Evolutionary conservation across 2,113 vertebrate species (phyloP).

Genomic region (Pimephales promelas): DNA sequence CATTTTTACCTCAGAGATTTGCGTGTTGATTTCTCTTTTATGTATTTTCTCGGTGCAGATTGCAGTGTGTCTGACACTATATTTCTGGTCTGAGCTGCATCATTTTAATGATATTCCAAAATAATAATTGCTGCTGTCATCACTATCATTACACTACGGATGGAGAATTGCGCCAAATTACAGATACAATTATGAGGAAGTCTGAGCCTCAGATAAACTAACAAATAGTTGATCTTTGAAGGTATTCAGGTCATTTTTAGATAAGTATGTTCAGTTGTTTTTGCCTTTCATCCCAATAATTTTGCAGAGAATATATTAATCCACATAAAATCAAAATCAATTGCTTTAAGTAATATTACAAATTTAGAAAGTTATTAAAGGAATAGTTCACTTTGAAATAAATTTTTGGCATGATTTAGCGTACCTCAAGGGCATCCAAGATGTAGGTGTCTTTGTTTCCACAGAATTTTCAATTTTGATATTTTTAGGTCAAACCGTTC

Average conservation of each 20-base stretch:
- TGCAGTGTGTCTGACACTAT: background rate
- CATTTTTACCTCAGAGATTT: constrained; percentile 20
- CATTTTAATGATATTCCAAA: background rate
- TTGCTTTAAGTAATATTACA: background rate
- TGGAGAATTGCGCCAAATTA: background rate
- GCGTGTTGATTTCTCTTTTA: constrained; percentile 7
- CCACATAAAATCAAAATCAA: background rate
- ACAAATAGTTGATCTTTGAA: background rate
- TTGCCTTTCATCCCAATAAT: background rate
- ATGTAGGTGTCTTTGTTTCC: too few relatives aligned
- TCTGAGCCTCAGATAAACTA: background rate
- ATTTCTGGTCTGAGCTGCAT: background rate
- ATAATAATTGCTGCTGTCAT: background rate
- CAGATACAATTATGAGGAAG: too few relatives aligned
- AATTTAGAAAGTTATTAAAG: background rate
- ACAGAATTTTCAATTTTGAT: too few relatives aligned
- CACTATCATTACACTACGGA: background rate
- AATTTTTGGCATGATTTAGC: too few relatives aligned
- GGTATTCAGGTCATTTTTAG: background rate
- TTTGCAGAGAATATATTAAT: background rate
- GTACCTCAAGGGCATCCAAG: too few relatives aligned
- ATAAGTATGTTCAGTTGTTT: background rate
- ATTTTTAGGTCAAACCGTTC: too few relatives aligned
- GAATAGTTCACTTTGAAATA: too few relatives aligned
- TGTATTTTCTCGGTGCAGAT: background rate